Percentiles rank a stretch among this genome's conserved stretches.
Conservation (phyloP, 2,888 invertebrate genomes). For the Tridacna gigas region DNA sequence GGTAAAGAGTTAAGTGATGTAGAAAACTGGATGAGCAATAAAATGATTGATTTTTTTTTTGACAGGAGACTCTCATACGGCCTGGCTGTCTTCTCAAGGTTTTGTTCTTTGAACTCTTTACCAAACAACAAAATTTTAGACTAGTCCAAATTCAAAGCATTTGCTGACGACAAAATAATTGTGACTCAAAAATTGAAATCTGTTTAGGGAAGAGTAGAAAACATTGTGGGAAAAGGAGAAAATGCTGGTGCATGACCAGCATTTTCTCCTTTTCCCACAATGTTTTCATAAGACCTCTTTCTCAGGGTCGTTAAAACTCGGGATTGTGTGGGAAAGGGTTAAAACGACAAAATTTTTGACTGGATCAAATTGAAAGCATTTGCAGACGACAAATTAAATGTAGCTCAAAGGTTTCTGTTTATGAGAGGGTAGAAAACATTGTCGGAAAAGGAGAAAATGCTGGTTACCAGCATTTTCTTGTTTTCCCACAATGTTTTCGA, state of each 20-base stretch:
- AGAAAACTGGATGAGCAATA: constrained; percentile 30
- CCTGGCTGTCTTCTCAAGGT: not conserved
- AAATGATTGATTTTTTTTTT: constrained; percentile 27
- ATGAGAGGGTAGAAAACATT: not conserved
- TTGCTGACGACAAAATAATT: too few species aligned
- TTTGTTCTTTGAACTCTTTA: too few species aligned
- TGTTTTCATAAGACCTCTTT: not conserved
- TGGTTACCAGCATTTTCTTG: too few species aligned
- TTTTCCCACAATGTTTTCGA: too few species aligned
- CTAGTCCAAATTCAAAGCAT: too few species aligned
- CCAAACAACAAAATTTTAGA: not conserved
- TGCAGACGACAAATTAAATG: too few species aligned
- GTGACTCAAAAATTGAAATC: too few species aligned
- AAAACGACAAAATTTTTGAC: too few species aligned
- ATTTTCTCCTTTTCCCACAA: not conserved
- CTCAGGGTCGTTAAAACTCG: not conserved
- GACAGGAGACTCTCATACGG: constrained; percentile 24
- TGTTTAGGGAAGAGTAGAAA: too few species aligned
- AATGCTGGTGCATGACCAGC: not conserved
- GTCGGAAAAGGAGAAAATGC: not conserved
- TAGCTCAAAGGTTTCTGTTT: too few species aligned
- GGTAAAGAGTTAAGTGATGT: constrained; percentile 32
- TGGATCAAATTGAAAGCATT: not conserved
- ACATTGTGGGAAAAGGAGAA: not conserved
- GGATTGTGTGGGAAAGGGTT: not conserved